phyloP scores from a whole-genome alignment of 2,888 invertebrate species.

The Hirtodrosophila trivittata region DNA sequence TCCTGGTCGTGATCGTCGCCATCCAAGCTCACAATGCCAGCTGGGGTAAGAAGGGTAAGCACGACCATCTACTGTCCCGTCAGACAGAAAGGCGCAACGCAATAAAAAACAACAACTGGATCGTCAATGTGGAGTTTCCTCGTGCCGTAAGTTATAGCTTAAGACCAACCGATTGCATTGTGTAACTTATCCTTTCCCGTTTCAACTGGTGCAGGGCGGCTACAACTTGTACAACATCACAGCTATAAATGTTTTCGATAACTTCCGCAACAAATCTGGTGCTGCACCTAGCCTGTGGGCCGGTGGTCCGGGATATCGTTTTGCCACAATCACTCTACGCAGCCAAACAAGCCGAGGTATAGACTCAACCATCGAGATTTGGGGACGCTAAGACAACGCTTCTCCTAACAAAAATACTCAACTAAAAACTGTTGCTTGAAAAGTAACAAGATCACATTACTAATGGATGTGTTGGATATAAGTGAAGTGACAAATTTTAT shows the following conservation, averaged over 20 bases:
- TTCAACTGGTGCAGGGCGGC: no score
- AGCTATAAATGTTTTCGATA: slow-evolving; percentile 38
- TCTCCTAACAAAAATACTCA: no score
- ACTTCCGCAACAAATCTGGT: slow-evolving; percentile 46
- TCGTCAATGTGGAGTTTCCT: slow-evolving; percentile 52
- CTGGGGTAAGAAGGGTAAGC: slow-evolving; percentile 52
- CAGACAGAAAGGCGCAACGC: slow-evolving; percentile 50
- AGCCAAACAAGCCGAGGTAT: slow-evolving; percentile 44
- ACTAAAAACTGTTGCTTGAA: no score
- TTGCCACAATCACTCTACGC: slow-evolving; percentile 42
- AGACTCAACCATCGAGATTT: slow-evolving; percentile 49
- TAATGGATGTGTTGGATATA: no score
- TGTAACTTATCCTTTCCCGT: no score
- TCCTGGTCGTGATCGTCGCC: slow-evolving; percentile 60
- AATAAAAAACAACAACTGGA: slow-evolving; percentile 51
- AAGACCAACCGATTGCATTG: no score
- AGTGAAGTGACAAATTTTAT: no score
- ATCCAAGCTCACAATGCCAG: slow-evolving; percentile 49
- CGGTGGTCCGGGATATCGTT: slow-evolving; percentile 47
- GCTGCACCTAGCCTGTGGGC: slow-evolving; percentile 27
- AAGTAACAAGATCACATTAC: no score
- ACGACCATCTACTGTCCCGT: slow-evolving; percentile 54
- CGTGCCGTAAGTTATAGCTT: slow-evolving; percentile 50
- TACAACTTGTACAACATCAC: slow-evolving; percentile 10
- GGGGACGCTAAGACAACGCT: slow-evolving; percentile 4